These are phyloP conservation scores for Muntiacus reevesi DNA, from an alignment of 2,113 vertebrate genomes.

Conservation along the genomic window DNA sequence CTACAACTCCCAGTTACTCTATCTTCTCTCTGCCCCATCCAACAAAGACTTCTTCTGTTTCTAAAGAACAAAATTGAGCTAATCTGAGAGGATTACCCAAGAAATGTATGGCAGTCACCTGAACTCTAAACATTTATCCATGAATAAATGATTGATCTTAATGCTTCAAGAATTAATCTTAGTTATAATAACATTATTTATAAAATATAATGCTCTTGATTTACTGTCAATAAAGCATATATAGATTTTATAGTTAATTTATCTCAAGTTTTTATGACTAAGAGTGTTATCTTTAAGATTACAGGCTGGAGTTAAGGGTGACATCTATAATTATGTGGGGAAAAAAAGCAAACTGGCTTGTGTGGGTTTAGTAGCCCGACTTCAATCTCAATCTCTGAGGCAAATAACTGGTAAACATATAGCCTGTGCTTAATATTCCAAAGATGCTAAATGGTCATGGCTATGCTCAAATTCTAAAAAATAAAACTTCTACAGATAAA, in stretches of 20 bases:
- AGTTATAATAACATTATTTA: not conserved
- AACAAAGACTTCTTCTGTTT: not conserved
- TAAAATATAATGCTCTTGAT: not conserved
- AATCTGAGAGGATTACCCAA: not conserved
- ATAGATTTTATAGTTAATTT: not conserved
- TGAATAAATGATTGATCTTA: not conserved
- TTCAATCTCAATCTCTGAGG: not conserved
- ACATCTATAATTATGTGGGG: not conserved
- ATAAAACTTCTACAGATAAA: not conserved
- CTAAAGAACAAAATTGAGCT: not conserved
- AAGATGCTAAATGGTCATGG: not conserved
- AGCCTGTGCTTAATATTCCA: not conserved
- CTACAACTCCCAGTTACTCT: not conserved
- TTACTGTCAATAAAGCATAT: not conserved
- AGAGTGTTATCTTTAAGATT: not conserved
- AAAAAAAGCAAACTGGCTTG: not conserved
- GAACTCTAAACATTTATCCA: not conserved
- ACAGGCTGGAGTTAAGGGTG: not conserved
- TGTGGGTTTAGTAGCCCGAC: not conserved
- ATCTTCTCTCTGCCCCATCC: not conserved
- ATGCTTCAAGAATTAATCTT: not conserved
- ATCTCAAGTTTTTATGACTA: not conserved
- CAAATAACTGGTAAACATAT: not conserved
- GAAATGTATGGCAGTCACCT: not conserved
- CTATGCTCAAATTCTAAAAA: not conserved